Conservation (phyloP, 2,113 vertebrate genomes). For the Aleadryas rufinucha region DNA sequence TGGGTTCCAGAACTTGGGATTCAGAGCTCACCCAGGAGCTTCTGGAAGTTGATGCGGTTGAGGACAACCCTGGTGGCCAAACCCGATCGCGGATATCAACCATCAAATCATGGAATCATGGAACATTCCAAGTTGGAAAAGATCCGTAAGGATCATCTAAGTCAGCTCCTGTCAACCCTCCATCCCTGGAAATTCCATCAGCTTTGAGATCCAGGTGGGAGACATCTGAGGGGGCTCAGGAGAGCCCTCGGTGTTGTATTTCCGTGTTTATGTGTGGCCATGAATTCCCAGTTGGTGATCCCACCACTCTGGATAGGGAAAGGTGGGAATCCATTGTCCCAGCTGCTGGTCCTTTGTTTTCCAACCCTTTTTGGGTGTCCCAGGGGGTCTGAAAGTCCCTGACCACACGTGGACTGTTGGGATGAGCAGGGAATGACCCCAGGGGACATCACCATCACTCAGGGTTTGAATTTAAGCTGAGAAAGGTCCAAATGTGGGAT, state of each 20-base stretch:
- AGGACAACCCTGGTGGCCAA: not conserved
- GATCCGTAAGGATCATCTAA: not conserved
- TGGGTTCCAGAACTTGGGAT: not conserved
- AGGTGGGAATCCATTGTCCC: not conserved
- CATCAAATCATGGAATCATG: accelerated
- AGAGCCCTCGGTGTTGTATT: not conserved
- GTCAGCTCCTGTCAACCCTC: not conserved
- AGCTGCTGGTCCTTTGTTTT: not conserved
- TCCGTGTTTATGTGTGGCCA: accelerated
- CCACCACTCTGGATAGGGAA: accelerated
- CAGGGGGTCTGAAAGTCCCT: not conserved
- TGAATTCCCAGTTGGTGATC: not conserved
- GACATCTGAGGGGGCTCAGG: not conserved
- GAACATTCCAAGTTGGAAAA: not conserved
- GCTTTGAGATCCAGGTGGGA: not conserved
- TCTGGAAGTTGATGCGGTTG: accelerated
- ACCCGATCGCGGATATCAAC: not conserved
- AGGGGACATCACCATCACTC: accelerated
- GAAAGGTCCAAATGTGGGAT: not conserved
- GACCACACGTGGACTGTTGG: not conserved
- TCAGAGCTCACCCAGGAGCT: not conserved
- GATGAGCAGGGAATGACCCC: not conserved
- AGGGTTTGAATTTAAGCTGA: not conserved
- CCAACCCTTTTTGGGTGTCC: accelerated
- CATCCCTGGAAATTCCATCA: not conserved